phyloP scores from a whole-genome alignment of 2,113 vertebrate genomes.

The Pomatostomus ruficeps region DNA sequence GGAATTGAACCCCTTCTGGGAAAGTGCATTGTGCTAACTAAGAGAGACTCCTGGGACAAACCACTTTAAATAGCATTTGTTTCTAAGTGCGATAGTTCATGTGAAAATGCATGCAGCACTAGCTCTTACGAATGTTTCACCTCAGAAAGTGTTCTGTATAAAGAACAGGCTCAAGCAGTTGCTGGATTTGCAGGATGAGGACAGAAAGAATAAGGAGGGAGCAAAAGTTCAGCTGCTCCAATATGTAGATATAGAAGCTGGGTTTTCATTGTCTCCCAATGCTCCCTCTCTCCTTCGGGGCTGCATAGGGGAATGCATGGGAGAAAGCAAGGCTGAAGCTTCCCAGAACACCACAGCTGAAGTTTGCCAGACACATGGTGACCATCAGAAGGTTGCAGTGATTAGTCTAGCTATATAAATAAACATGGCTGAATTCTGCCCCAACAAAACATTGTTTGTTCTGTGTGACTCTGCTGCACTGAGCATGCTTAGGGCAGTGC shows the following conservation, averaged over 20 bases:
- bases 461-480: background rate
- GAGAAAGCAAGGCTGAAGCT: conserved; percentile 35
- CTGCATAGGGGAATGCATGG: background rate
- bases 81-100: conserved; percentile 60
- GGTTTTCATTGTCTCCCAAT: background rate
- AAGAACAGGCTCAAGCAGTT: background rate
- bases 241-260: background rate
- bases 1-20: conserved; percentile 50
- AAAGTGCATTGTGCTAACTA: conserved; percentile 46
- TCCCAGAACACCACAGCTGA: conserved; percentile 36
- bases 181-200: conserved; percentile 5
- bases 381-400: conserved; percentile 44
- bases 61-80: conserved; percentile 58
- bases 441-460: background rate
- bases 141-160: background rate
- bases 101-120: conserved; percentile 39
- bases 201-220: background rate
- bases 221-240: conserved; percentile 14
- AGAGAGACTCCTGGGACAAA: conserved; percentile 52
- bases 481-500: background rate
- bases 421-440: conserved; percentile 36
- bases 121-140: conserved; percentile 12
- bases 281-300: background rate
- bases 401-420: conserved; percentile 49
- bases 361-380: conserved; percentile 49